Conservation (phyloP, 2,888 invertebrate genomes). For the Drosophila atroscutellata region DNA sequence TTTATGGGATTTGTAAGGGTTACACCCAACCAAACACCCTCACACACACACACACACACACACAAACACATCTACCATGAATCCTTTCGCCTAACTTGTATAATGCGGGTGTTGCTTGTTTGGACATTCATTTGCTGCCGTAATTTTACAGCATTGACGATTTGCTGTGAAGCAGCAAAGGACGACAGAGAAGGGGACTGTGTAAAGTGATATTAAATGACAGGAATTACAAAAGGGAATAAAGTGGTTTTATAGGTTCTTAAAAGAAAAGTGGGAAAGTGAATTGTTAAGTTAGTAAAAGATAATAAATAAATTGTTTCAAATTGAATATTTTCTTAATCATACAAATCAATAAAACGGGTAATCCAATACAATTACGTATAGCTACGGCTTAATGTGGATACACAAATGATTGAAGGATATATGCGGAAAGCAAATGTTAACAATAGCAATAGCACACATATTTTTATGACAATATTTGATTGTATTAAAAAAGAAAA, state of each 20-base stretch:
- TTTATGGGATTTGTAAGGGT: slow-evolving; percentile 73
- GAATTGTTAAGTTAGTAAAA: slow-evolving; percentile 7
- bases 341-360: neutral
- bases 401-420: neutral
- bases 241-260: slow-evolving; percentile 23
- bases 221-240: slow-evolving; percentile 40
- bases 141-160: slow-evolving; percentile 63
- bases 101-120: slow-evolving; percentile 48
- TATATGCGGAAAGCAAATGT: neutral
- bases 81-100: slow-evolving; percentile 1
- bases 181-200: slow-evolving; percentile 24
- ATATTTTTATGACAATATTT: neutral
- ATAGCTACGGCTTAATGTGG: neutral
- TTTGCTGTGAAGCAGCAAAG: slow-evolving; percentile 24
- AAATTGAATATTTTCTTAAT: neutral
- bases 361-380: neutral
- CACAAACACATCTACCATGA: neutral
- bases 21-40: slow-evolving; percentile 40
- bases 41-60: neutral
- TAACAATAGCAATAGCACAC: neutral
- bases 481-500: neutral
- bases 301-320: neutral
- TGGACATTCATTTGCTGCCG: slow-evolving; percentile 74
- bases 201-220: slow-evolving; percentile 56
- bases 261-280: slow-evolving; percentile 7